phyloP scores from a whole-genome alignment of 2,113 vertebrate species.

The Loxodonta africana region DNA sequence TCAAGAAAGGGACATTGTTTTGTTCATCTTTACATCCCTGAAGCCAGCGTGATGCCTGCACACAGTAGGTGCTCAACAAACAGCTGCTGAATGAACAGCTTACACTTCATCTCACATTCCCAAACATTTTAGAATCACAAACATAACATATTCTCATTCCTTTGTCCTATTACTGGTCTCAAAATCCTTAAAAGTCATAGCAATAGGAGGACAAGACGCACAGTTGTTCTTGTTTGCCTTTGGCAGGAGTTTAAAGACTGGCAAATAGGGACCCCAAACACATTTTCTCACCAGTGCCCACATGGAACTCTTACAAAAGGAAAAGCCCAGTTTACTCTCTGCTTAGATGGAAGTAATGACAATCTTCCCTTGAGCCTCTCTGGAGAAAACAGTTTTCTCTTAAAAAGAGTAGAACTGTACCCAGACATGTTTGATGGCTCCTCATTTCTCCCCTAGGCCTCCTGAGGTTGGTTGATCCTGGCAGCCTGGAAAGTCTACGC shows the following conservation, averaged over 20 bases:
- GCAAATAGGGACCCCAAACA: neutral
- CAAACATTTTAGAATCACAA: neutral
- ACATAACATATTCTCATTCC: neutral
- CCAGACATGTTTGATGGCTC: neutral
- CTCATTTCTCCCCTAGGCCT: neutral
- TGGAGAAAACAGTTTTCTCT: neutral
- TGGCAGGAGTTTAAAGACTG: neutral
- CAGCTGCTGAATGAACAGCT: neutral
- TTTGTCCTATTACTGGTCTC: neutral
- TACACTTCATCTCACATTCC: neutral
- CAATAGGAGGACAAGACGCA: neutral
- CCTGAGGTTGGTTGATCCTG: neutral
- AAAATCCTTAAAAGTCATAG: neutral
- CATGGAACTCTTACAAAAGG: neutral
- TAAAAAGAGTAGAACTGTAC: neutral
- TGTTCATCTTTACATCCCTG: neutral
- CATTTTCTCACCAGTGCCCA: neutral
- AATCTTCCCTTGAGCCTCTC: neutral
- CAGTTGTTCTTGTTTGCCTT: neutral
- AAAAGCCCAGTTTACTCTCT: neutral
- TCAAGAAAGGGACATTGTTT: neutral
- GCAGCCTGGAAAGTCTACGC: neutral
- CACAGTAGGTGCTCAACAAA: neutral
- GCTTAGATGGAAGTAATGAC: neutral
- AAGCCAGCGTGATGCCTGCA: neutral